Percentiles rank a stretch among this genome's conserved stretches.
Conservation (phyloP, 2,888 invertebrate genomes). For the Helleia helle region DNA sequence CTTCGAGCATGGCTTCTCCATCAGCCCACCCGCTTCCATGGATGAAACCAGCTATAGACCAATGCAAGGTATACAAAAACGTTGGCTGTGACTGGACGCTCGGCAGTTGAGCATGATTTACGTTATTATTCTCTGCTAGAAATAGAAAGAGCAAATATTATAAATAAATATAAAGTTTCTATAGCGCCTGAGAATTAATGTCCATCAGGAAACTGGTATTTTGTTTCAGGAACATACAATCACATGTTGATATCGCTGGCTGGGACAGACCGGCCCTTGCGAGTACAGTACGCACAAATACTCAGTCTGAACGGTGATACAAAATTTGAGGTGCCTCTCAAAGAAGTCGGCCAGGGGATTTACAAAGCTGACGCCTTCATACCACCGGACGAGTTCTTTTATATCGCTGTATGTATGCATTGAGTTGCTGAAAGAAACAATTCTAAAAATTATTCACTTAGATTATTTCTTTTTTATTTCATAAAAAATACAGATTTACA, state of each 20-base stretch:
- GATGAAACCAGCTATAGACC: conserved; percentile 74
- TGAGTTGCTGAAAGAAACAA: too few relatives aligned
- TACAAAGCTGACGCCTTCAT: conserved; percentile 75
- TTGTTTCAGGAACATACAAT: conserved; percentile 51
- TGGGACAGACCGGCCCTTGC: conserved; percentile 30
- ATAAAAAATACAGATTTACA: too few relatives aligned
- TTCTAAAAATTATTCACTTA: too few relatives aligned
- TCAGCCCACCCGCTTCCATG: conserved; percentile 55
- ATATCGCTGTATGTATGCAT: conserved; percentile 71
- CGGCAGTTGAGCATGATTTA: too few relatives aligned
- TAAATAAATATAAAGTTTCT: too few relatives aligned
- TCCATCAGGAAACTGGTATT: background rate
- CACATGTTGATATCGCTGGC: conserved; percentile 46
- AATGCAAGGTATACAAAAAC: conserved; percentile 75
- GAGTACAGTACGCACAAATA: conserved; percentile 43
- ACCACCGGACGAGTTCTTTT: conserved; percentile 78
- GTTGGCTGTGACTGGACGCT: too few relatives aligned
- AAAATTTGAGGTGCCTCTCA: conserved; percentile 51
- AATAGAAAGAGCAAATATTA: too few relatives aligned
- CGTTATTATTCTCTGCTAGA: too few relatives aligned
- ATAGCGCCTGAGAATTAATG: background rate
- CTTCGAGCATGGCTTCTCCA: conserved; percentile 79
- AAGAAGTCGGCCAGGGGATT: conserved; percentile 25
- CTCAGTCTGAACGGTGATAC: conserved; percentile 39
- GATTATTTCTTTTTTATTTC: too few relatives aligned